Evolutionary conservation across 2,888 invertebrate genomes (phyloP), one percentile per base, ranked within the genome.

Genomic region (Cephalotes varians): DNA sequence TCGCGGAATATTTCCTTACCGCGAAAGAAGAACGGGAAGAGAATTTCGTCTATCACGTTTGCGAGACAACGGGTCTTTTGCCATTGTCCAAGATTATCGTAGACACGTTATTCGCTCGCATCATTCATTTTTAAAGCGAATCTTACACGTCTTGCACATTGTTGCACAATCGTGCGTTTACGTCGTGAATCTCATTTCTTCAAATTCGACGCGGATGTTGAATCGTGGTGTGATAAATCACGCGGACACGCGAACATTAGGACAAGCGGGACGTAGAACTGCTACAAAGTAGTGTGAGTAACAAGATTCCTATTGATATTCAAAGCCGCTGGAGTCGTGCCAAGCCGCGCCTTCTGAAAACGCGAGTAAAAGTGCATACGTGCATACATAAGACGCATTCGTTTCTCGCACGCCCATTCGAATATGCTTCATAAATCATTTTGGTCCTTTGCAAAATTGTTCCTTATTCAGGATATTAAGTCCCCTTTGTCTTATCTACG

Each of bases 291-390:
- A 86, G 90, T 84, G 81, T 82, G 87, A 88, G 87, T 89, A 91
- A 91, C 90, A 91, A 88, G 91, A 91, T 91, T 91, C 88, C 88
- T 88, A 88, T 88, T 85, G 88, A 88, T 90, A 89, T 90, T 86
- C 88, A 86, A 84, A 79, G 80, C 51, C 67, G 58, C 69, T 90
- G 90, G 90, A 90, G 82, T 58, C 69, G 84, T 83, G 90, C 90
- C 90, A 90, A 73, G 49, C 18, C 65, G 67, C 40, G 40, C n/a
- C 15, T 76, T 65, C 65, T 12, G 40, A 54, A 47, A 65, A 76
- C 37, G 37, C 37, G 51, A 40, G 21, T n/a, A 40, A 65, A 67
- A 31, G 18, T 34, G 49, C 34, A 54, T 18, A 62, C 21, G 44
- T 31, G 15, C 40, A n/a, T 21, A 28, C n/a, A n/a, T 40, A 54